Base-by-base conservation (phyloP, 2,797 vertebrate genomes). In the Chaetodon trifasciatus region DNA sequence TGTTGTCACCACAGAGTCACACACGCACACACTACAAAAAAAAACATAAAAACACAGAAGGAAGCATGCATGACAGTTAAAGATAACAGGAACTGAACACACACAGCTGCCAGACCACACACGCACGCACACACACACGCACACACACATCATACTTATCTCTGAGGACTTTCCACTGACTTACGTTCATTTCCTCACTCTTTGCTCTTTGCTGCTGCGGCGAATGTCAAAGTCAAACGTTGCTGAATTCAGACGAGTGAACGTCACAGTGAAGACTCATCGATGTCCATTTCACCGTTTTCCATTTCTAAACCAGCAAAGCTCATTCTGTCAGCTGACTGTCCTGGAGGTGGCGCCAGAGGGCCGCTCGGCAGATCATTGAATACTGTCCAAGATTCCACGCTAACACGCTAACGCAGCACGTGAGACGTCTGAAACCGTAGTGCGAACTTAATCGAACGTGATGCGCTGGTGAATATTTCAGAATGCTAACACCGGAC, bases 21-120 rank as follows among this genome's bases (percentile, higher is more conserved):
- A 44, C 50, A 70, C 63, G 44, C 39, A 42, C 69, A 62, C 46
- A 44, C 75, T n/a, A 40, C 70, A 67, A 76, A 35, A 52, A 24
- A 23, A 11, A 49, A 21, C 73, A 80, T 58, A 70, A 80, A 79
- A 81, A 85, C 67, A 21, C 84, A 90, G 81, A 86, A 84, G 88
- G 89, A 91, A 88, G 79, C 79, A 15, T 67, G 87, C 62, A 49
- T 87, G 88, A 87, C 92, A 75, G 90, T 92, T 92, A 76, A 73
- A 90, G 86, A 89, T 91, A 92, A 92, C 88, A 93, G 90, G 89
- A 92, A 94, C 70, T 88, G 69, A 80, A 76, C 71, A 74, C 78
- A 78, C 74, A 78, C 83, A 88, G 87, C 82, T 84, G 82, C 66
- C 13, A 17, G 23, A 71, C 79, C 70, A 17, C 62, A 69, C 71